Evolutionary conservation across 1,140 invertebrate genomes (phyloP), one percentile per base, ranked within the genome.

Genomic region (Drosophila grimshawi): DNA sequence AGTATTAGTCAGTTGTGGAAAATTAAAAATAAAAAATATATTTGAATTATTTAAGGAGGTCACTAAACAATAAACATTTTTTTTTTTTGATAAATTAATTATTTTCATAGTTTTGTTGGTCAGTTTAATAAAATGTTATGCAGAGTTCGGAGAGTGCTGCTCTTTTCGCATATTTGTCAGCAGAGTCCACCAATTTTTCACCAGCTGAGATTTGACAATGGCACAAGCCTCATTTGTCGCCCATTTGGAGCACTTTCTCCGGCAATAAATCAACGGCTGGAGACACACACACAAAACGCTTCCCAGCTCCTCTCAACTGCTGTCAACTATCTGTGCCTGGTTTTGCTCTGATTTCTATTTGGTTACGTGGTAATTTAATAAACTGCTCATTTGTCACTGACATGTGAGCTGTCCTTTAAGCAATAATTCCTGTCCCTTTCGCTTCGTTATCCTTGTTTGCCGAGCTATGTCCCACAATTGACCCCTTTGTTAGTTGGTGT

Each of bases 371-470:
- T 80, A 81, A 83, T 83, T 83, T 80, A 83, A 83, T 83, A 83
- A 83, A 85, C 76, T 83, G 80, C 85, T 71, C 81, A 83, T 83
- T 83, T 83, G 76, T 83, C 81, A 83, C 80, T 72, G 63, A 83
- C 80, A 83, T 82, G 80, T 72, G 81, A 72, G 80, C 41, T 62
- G 64, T 61, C 41, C 53, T 71, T 71, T 66, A 69, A 74, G 2
- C 45, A 5, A 7, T 19, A 6, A 37, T 19, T 27, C 32, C 66
- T 8, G 11, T 29, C 33, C 45, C 57, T 43, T 43, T 37, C 59
- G 39, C 39, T 7, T 2, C 11, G 3, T 32, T 59, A 32, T 33
- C 5, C 46, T 33, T 33, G 6, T 19, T 45, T 52, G 6, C 8
- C 32, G n/a, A 5, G 35, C 30, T 35, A 7, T 59, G 27, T 53